phyloP scores from a whole-genome alignment of 2,888 invertebrate species.

The Coenonympha glycerion region DNA sequence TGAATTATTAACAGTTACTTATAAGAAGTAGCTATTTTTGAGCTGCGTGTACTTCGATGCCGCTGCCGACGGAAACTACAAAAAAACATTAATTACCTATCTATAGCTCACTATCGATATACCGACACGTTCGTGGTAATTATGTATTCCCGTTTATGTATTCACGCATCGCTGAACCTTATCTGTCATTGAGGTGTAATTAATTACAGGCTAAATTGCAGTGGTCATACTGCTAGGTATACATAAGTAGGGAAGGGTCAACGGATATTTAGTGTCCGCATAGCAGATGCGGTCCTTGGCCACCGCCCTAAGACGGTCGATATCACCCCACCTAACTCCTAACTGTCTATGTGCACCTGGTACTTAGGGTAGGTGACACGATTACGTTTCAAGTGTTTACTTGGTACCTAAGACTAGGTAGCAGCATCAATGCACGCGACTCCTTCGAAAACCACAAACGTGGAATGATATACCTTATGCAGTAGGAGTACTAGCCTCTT shows the following conservation, averaged over 20 bases:
- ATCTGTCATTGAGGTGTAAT: conserved; percentile 71
- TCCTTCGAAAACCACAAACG: too few species aligned
- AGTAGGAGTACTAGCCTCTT: too few species aligned
- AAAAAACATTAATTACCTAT: conserved; percentile 8
- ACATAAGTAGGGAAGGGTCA: conserved; percentile 64
- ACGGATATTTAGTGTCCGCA: conserved; percentile 72
- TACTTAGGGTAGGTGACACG: conserved; percentile 43
- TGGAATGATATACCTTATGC: too few species aligned
- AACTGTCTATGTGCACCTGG: conserved; percentile 68
- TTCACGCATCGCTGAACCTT: conserved; percentile 54
- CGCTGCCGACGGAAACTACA: background rate
- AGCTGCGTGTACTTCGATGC: background rate
- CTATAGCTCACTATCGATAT: conserved; percentile 4
- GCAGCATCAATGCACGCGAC: too few species aligned
- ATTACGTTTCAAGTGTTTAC: conserved; percentile 13
- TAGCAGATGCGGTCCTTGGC: conserved; percentile 73
- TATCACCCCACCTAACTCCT: conserved; percentile 70
- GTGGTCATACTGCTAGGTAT: conserved; percentile 46
- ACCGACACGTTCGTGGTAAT: conserved; percentile 19
- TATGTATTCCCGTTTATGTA: conserved; percentile 30
- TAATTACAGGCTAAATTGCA: conserved; percentile 67
- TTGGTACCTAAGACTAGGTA: too few species aligned
- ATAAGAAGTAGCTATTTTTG: conserved; percentile 3
- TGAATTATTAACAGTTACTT: background rate
- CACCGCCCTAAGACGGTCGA: conserved; percentile 75